Conservation (phyloP, 2,113 vertebrate species). For the Python bivittatus region DNA sequence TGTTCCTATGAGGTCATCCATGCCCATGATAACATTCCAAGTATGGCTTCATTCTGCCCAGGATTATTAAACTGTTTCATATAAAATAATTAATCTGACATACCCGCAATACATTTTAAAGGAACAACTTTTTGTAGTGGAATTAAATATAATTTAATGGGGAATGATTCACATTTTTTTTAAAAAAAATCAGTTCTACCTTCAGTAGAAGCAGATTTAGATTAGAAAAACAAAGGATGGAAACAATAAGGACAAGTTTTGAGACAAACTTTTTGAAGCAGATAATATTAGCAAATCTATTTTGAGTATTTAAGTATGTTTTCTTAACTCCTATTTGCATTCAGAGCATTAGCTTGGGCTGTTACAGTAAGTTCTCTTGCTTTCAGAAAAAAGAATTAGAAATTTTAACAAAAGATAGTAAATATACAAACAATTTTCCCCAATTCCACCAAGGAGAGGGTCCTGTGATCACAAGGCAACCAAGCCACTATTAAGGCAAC, state of each 20-base stretch:
- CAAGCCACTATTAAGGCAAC: too few species aligned
- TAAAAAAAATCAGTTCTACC: slow-evolving; percentile 35
- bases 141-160: slow-evolving; percentile 39
- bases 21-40: slow-evolving; percentile 25
- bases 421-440: too few species aligned
- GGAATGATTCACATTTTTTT: slow-evolving; percentile 20
- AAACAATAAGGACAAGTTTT: neutral
- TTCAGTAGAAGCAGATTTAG: slow-evolving; percentile 36
- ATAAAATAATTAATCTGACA: slow-evolving; percentile 38
- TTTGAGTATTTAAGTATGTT: too few species aligned
- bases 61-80: too few species aligned
- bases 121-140: slow-evolving; percentile 26
- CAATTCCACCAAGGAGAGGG: too few species aligned
- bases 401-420: too few species aligned
- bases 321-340: too few species aligned
- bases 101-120: slow-evolving; percentile 51
- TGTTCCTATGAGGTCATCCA: slow-evolving; percentile 41
- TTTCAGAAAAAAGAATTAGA: too few species aligned
- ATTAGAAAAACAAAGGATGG: neutral
- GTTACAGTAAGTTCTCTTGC: too few species aligned
- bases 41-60: slow-evolving; percentile 20
- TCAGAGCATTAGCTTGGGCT: too few species aligned
- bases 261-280: neutral
- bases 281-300: neutral
- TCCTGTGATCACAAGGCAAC: too few species aligned